These are phyloP conservation scores for Drosophila virilis DNA, from an alignment of 1,140 invertebrate genomes.

Conservation along the genomic window DNA sequence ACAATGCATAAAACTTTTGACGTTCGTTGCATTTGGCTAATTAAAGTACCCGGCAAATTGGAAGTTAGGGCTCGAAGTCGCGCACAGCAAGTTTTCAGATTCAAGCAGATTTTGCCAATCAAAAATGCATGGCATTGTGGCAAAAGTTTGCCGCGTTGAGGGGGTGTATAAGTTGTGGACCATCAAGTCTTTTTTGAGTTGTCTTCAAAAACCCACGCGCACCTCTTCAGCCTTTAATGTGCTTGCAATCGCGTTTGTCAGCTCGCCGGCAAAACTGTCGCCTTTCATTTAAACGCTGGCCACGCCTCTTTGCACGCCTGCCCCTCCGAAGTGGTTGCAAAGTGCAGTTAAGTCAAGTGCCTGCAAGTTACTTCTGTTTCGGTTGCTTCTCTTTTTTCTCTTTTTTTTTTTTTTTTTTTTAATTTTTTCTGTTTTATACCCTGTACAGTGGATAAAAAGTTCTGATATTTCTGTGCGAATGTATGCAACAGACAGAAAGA, in stretches of 20 bases:
- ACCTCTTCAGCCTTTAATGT: slow-evolving; percentile 39
- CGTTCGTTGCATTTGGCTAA: slow-evolving; percentile 59
- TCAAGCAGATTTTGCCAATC: slow-evolving; percentile 56
- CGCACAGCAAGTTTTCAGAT: slow-evolving; percentile 19
- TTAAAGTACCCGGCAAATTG: slow-evolving; percentile 58
- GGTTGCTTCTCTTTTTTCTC: slow-evolving; percentile 35
- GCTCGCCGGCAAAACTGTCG: slow-evolving; percentile 43
- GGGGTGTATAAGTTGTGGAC: slow-evolving; percentile 9
- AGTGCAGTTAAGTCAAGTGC: slow-evolving; percentile 77
- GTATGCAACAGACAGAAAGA: too few relatives aligned
- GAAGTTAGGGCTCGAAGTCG: slow-evolving; percentile 8
- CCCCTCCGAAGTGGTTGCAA: slow-evolving; percentile 12
- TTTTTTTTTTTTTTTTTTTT: slow-evolving; percentile 18
- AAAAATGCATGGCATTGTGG: slow-evolving; percentile 50
- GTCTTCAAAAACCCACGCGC: slow-evolving; percentile 12
- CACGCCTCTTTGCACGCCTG: neutral
- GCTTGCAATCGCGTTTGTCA: slow-evolving; percentile 52
- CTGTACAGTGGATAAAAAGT: neutral
- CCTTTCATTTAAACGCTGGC: slow-evolving; percentile 39
- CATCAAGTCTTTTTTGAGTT: slow-evolving; percentile 25
- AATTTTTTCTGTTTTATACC: neutral
- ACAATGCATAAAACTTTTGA: slow-evolving; percentile 63
- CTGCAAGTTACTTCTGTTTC: slow-evolving; percentile 67
- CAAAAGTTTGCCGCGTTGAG: slow-evolving; percentile 24
- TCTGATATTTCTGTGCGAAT: too few relatives aligned